Percentiles rank a stretch among this genome's conserved stretches.
phyloP scores from a whole-genome alignment of 2,888 invertebrate genomes.

The Cryptocephalus moraei region DNA sequence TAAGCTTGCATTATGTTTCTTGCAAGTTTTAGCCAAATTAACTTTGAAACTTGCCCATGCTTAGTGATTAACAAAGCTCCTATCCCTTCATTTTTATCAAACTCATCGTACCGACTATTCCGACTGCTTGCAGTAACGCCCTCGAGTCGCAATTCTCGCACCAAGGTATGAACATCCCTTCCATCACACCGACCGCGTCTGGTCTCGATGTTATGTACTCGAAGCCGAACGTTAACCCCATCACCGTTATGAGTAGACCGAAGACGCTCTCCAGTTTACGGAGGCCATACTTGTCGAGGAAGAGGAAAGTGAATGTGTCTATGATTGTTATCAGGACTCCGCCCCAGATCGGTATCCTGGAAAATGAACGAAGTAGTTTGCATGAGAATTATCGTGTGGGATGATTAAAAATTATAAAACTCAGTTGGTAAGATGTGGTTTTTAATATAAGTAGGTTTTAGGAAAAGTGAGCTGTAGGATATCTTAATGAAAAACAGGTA shows the following conservation, averaged over 20 bases:
- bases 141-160: slow-evolving; percentile 55
- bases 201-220: slow-evolving; percentile 68
- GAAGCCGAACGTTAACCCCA: slow-evolving; percentile 83
- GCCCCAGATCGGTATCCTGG: slow-evolving; percentile 62
- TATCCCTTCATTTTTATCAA: neutral
- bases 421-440: no score
- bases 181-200: slow-evolving; percentile 53
- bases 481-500: no score
- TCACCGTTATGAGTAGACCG: slow-evolving; percentile 66
- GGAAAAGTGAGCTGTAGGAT: no score
- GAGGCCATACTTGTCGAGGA: slow-evolving; percentile 73
- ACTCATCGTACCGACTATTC: slow-evolving; percentile 46
- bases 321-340: slow-evolving; percentile 75
- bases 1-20: no score
- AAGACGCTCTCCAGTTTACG: slow-evolving; percentile 76
- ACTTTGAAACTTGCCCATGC: no score
- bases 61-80: no score
- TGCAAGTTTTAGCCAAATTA: no score
- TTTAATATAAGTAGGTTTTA: no score
- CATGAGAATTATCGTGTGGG: no score
- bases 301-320: slow-evolving; percentile 80
- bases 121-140: slow-evolving; percentile 57
- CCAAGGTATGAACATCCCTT: slow-evolving; percentile 72
- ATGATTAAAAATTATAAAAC: no score
- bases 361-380: slow-evolving; percentile 11